A percentile compares a stretch with the other conserved stretches of the same genome.
Conservation (phyloP, 2,113 vertebrate species). For the Stomatorhinus ivindoensis region DNA sequence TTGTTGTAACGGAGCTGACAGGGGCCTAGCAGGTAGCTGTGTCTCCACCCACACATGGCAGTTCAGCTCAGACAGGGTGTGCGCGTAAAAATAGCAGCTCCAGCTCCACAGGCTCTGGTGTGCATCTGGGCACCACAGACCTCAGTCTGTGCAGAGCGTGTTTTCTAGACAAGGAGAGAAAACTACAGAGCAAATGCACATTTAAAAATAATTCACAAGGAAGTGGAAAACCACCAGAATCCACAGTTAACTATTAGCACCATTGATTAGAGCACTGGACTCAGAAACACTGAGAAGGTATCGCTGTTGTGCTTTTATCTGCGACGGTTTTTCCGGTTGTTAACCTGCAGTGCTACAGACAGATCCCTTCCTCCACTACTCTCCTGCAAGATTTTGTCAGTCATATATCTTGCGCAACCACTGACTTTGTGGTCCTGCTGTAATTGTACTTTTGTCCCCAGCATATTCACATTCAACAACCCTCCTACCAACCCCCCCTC, state of each 20-base stretch:
- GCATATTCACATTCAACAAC: neutral
- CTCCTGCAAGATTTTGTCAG: neutral
- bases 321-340: neutral
- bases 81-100: neutral
- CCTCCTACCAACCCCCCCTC: too few relatives aligned
- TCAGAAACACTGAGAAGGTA: neutral
- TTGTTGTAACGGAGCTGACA: neutral
- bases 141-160: neutral
- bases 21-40: neutral
- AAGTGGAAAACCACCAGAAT: neutral
- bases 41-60: neutral
- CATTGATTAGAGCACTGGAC: neutral
- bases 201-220: neutral
- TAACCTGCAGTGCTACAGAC: neutral
- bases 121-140: neutral
- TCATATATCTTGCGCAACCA: neutral
- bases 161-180: neutral
- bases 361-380: neutral
- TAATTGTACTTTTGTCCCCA: neutral
- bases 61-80: neutral
- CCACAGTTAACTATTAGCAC: neutral
- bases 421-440: neutral
- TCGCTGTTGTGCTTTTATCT: neutral
- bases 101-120: neutral
- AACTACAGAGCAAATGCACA: neutral